Percentiles rank a stretch among this genome's conserved stretches.
These are phyloP conservation scores for Cryptoblepharus egeriae DNA, from an alignment of 2,797 vertebrate genomes.

Conservation along the genomic window DNA sequence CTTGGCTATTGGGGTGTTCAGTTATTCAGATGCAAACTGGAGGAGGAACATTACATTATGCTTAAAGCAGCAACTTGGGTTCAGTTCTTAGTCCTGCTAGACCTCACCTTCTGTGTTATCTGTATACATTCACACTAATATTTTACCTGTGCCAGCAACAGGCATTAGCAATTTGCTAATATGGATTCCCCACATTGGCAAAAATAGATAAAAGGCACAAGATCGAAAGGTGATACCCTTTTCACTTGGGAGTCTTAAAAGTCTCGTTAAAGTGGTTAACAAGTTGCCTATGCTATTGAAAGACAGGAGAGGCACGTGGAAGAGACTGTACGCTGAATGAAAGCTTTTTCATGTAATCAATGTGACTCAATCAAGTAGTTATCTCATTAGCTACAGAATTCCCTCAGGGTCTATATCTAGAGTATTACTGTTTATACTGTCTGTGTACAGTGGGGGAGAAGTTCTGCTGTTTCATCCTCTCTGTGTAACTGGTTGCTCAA, in stretches of 20 bases:
- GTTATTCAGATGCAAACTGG: fast-evolving
- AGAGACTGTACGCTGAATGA: neutral
- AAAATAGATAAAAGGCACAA: neutral
- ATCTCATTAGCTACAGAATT: neutral
- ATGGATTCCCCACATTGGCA: neutral
- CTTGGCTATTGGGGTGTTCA: neutral
- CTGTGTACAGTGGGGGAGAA: neutral
- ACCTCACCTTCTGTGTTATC: neutral
- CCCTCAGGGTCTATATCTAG: neutral
- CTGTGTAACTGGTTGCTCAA: neutral
- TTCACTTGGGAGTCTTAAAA: neutral
- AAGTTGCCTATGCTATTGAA: neutral
- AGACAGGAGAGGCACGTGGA: fast-evolving
- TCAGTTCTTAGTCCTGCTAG: too few relatives aligned
- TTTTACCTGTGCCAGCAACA: neutral
- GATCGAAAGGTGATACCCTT: neutral
- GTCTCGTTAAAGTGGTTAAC: neutral
- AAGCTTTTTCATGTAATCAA: fast-evolving
- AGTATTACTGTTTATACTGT: too few relatives aligned
- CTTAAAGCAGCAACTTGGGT: fast-evolving
- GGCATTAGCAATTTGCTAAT: neutral
- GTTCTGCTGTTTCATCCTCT: too few relatives aligned
- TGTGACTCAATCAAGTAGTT: neutral
- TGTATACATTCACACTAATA: neutral
- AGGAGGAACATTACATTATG: fast-evolving